Base-by-base conservation (phyloP, 2,113 vertebrate species). In the Polyodon spathula region DNA sequence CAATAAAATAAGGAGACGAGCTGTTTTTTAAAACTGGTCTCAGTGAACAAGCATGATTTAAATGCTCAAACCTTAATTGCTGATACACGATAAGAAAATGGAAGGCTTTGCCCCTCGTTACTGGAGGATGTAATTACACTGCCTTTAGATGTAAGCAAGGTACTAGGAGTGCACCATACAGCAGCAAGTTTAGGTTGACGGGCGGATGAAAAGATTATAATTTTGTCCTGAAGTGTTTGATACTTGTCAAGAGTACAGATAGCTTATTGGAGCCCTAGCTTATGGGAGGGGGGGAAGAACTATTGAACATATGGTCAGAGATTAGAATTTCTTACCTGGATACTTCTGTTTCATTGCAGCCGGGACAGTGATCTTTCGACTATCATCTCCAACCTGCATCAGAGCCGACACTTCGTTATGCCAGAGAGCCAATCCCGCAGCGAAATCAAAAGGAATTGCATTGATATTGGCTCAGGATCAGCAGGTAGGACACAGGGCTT, bases 331-430 rank as follows among this genome's bases (percentile, higher is more conserved):
- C 53, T 39, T 71, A 63, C 72, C 65, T 56, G 39, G 68, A 58
- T 42, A 11, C 37, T 60, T 67, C 72, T 70, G 65, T 73, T 73
- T 64, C 64, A 38, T 76, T 62, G 37, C 85, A 98, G 95, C 86
- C 93, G 91, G 63, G 93, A 97, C 84, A 87, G 83, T 76, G 88
- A 91, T 76, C 91, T 97, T n/a, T 92, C 93, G 68, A 86, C 88
- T 72, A 93, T 98, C 85, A 89, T 97, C 83, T 93, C 93, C 84
- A 97, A 82, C 70, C 85, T 97, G 71, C 94, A 93, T 68, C 92
- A 91, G 79, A 93, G 85, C 74, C 88, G 90, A 71, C 94, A 92
- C 75, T 92, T 93, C 88, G 92, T 89, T 67, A 94, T 96, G 93
- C 93, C 95, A 27, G 95, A 98, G 81, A 87, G 77, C 74, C 93